A percentile compares a stretch with the other conserved stretches of the same genome.
Conservation (phyloP, 2,888 invertebrate species). For the Epinotia nisella region DNA sequence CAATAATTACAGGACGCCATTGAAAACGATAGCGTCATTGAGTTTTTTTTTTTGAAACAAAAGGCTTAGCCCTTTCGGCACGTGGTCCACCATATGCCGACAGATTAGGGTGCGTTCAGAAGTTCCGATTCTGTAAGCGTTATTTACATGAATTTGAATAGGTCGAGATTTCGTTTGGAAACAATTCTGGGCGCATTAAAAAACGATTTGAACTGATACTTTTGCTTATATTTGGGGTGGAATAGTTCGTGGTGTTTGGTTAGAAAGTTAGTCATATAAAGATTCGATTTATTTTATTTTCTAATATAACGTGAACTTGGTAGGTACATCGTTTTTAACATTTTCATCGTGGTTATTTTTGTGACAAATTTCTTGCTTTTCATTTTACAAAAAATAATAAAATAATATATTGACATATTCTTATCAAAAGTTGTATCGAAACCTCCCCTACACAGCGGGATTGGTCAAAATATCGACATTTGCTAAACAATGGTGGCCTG, state of each 20-base stretch:
- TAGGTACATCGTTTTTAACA: too few relatives aligned
- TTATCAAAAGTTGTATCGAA: conserved; percentile 11
- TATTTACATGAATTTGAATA: conserved; percentile 45
- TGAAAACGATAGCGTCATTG: conserved; percentile 80
- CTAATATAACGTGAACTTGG: too few relatives aligned
- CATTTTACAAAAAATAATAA: not conserved
- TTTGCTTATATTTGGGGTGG: conserved; percentile 17
- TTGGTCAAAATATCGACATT: conserved; percentile 50
- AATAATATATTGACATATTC: not conserved
- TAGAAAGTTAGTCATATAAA: not conserved
- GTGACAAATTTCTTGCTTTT: not conserved
- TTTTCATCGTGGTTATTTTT: not conserved
- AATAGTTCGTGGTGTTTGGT: not conserved
- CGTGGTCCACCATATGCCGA: conserved; percentile 75
- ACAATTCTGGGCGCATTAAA: conserved; percentile 37
- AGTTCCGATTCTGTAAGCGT: conserved; percentile 51
- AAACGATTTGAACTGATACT: conserved; percentile 40
- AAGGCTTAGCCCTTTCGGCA: conserved; percentile 73
- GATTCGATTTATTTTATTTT: too few relatives aligned
- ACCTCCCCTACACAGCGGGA: conserved; percentile 10
- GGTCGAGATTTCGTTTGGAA: conserved; percentile 42
- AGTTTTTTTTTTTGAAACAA: conserved; percentile 71
- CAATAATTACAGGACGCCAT: conserved; percentile 75
- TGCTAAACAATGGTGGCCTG: conserved; percentile 53
- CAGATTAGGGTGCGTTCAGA: conserved; percentile 57